Conservation (phyloP, 1,140 invertebrate genomes). For the Chrysopa pallens region DNA sequence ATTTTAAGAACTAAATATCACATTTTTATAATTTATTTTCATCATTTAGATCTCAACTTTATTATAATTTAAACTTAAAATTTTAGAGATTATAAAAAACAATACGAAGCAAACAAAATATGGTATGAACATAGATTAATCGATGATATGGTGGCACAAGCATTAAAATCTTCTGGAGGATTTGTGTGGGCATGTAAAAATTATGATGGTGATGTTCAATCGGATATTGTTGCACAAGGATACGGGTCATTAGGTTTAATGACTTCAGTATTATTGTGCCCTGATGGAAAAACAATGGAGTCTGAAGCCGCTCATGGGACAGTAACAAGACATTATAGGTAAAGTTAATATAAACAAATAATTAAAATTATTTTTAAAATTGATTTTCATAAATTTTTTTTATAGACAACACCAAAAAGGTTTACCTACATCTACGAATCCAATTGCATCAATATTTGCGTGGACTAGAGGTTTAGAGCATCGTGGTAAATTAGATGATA, state of each 20-base stretch:
- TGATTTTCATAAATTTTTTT: conserved; percentile 2
- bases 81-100: conserved; percentile 50
- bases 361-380: not conserved
- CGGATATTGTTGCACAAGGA: conserved; percentile 75
- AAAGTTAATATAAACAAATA: conserved; percentile 4
- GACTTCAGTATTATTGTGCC: conserved; percentile 82
- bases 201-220: conserved; percentile 84
- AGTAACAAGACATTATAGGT: conserved; percentile 76
- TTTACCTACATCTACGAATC: conserved; percentile 72
- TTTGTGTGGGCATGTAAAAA: conserved; percentile 89
- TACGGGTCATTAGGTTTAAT: conserved; percentile 78
- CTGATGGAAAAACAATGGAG: conserved; percentile 80
- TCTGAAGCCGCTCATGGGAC: conserved; percentile 85
- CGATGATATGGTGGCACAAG: conserved; percentile 86
- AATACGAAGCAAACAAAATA: conserved; percentile 60
- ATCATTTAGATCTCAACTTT: too few species aligned
- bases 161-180: conserved; percentile 68
- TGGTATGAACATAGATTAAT: conserved; percentile 89
- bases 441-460: conserved; percentile 83
- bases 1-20: too few species aligned
- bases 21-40: too few species aligned
- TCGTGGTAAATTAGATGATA: conserved; percentile 64
- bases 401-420: conserved; percentile 55
- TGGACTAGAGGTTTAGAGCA: conserved; percentile 76
- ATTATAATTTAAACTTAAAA: not conserved